Base-by-base conservation (phyloP, 2,888 invertebrate genomes). In the Campopleginae sp. region DNA sequence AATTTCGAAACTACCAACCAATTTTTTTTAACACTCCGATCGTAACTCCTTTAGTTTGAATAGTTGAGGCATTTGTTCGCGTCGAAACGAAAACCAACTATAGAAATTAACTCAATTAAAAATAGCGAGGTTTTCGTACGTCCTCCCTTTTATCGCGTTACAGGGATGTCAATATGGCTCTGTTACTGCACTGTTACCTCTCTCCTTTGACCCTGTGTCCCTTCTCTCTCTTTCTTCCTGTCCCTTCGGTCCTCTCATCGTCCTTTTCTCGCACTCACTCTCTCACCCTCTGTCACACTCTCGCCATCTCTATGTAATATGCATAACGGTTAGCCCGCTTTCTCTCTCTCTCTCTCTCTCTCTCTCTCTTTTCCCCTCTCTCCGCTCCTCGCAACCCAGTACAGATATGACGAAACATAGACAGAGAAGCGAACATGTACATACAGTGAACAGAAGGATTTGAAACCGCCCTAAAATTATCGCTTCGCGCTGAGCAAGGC, bases 381-480 rank as follows among this genome's bases (percentile, higher is more conserved):
- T 27, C 8, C 27, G 23, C 12, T 23, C 42, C 27, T 42, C 58
- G 44, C 12, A 63, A 68, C 4, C n/a, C 27, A 3, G 44, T 42
- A 44, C 74, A 74, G 58, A 44, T 74, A 77, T 61, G 70, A 58
- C 42, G 46, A 58, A 31, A 61, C 31, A n/a, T 65, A 61, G 54
- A 51, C 78, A 65, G 80, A 74, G 58, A 75, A 75, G 84, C 12
- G 2, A 10, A 58, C 27, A 58, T 27, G 27, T 58, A 58, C 58
- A 14, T 58, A 58, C 14, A 58, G 58, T 58, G 58, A 66, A 42
- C 12, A 27, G 74, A 58, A 65, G 82, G 82, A 87, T 86, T 91
- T 89, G 88, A 87, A 80, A 85, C 83, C 88, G 78, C 90, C 90
- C 91, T 91, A 87, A 92, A 92, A 92, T 92, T 92, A 92, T 92